Conservation (phyloP, 2,797 vertebrate species). For the Nasua narica region DNA sequence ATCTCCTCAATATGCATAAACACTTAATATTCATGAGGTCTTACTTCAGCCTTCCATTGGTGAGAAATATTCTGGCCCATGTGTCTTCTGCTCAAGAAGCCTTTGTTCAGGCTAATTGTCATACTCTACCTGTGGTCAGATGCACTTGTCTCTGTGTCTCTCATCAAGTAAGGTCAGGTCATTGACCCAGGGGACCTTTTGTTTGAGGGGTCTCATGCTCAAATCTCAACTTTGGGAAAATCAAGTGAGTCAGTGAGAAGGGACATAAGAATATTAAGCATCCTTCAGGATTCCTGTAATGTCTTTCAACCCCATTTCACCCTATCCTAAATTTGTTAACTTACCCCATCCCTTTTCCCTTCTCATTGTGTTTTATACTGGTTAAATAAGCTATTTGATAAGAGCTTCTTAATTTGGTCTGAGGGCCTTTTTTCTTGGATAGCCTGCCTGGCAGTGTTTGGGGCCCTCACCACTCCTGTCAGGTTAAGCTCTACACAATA, state of each 20-base stretch:
- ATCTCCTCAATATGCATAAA: background rate
- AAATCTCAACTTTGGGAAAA: background rate
- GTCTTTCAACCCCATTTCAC: background rate
- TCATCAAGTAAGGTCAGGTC: background rate
- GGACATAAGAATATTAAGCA: rapidly evolving
- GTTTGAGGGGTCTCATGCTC: background rate
- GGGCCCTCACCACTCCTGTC: background rate
- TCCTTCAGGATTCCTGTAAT: background rate
- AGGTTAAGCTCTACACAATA: background rate
- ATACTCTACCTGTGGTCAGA: background rate
- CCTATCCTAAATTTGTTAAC: background rate
- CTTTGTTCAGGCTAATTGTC: background rate
- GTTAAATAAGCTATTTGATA: background rate
- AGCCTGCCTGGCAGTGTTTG: background rate
- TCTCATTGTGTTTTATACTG: background rate
- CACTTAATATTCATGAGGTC: background rate
- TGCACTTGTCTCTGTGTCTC: background rate
- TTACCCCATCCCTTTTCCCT: background rate
- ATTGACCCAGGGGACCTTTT: background rate
- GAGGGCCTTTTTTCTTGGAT: background rate
- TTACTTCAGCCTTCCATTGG: background rate
- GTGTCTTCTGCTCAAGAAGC: background rate
- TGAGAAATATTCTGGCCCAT: background rate
- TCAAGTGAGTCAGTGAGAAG: background rate
- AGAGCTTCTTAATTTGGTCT: background rate